These are phyloP conservation scores for Cepaea nemoralis DNA, from an alignment of 1,140 invertebrate genomes.

Conservation along the genomic window DNA sequence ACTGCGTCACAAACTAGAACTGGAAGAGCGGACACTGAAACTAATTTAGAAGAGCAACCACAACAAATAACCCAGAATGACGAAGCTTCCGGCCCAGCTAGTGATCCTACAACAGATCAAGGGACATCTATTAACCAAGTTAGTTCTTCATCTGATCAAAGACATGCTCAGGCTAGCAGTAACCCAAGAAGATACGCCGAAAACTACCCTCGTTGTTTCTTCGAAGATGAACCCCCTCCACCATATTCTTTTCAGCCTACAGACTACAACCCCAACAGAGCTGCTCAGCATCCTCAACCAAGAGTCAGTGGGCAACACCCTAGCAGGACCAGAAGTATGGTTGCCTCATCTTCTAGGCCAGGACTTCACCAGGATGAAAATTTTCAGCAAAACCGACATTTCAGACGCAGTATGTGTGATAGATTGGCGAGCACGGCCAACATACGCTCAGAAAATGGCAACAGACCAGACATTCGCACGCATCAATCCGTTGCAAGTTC, in stretches of 20 bases:
- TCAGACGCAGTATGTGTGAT: background rate
- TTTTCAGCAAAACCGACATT: background rate
- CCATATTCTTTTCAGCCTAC: background rate
- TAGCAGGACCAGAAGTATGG: background rate
- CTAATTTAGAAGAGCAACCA: background rate
- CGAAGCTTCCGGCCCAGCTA: background rate
- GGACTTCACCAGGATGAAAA: background rate
- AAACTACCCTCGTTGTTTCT: constrained; percentile 30
- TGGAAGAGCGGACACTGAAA: background rate
- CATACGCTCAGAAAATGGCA: no score
- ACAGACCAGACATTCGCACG: no score
- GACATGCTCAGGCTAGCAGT: background rate
- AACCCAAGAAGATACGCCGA: constrained; percentile 9
- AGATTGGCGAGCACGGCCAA: no score
- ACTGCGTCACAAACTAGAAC: background rate
- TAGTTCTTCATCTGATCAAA: background rate
- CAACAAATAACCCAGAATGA: background rate
- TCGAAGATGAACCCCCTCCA: constrained; percentile 33
- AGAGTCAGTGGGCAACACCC: background rate
- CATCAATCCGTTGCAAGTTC: background rate
- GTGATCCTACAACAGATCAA: background rate
- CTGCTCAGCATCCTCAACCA: background rate
- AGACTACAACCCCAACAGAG: background rate
- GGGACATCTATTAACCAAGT: background rate
- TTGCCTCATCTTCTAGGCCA: background rate